Conservation (phyloP, 1,140 invertebrate species). For the Lepidurus apus region DNA sequence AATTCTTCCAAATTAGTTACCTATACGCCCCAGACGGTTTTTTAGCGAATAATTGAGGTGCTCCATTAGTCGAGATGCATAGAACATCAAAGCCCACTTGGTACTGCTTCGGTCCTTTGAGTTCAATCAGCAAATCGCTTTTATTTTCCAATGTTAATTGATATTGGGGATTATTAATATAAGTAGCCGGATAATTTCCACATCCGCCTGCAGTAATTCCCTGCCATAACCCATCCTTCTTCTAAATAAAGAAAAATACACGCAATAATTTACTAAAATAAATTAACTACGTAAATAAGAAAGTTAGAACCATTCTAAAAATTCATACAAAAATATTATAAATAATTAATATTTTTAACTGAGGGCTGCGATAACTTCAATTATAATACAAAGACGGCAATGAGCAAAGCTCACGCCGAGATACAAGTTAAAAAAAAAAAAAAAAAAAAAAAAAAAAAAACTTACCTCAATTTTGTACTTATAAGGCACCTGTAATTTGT, state of each 20-base stretch:
- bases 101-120: constrained; percentile 85
- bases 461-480: constrained; percentile 60
- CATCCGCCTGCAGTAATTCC: constrained; percentile 80
- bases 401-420: too few relatives aligned
- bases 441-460: too few relatives aligned
- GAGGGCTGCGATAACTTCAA: too few relatives aligned
- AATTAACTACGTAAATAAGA: background rate
- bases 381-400: too few relatives aligned
- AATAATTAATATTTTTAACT: too few relatives aligned
- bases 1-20: constrained; percentile 46
- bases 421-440: too few relatives aligned
- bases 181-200: constrained; percentile 70
- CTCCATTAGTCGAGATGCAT: constrained; percentile 61
- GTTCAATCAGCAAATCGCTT: constrained; percentile 67
- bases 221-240: constrained; percentile 75
- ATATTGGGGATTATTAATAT: constrained; percentile 78
- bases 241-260: constrained; percentile 45
- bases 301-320: background rate
- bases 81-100: constrained; percentile 79
- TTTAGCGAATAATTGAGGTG: constrained; percentile 64
- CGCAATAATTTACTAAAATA: constrained; percentile 5
- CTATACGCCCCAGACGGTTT: constrained; percentile 74
- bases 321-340: background rate
- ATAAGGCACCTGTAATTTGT: constrained; percentile 70
- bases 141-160: constrained; percentile 59